phyloP scores from a whole-genome alignment of 2,888 invertebrate species.

The Ophioninae sp. region DNA sequence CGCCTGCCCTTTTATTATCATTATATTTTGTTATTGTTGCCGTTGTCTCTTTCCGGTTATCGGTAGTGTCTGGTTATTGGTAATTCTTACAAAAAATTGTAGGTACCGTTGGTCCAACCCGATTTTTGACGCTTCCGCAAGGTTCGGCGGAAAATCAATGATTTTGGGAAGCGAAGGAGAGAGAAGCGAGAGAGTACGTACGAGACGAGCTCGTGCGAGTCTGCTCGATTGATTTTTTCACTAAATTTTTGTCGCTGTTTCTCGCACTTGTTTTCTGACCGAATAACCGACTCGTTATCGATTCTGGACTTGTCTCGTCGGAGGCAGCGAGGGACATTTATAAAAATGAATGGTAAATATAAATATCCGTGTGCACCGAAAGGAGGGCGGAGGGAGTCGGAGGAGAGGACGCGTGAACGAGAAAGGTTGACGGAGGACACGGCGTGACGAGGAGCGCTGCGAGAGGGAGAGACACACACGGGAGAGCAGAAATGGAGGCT shows the following conservation, averaged over 20 bases:
- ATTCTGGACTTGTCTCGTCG: no score
- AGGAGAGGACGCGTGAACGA: constrained; percentile 46
- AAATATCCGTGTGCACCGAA: not conserved
- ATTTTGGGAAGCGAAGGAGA: no score
- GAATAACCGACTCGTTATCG: not conserved
- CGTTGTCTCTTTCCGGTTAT: no score
- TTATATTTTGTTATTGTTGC: not conserved
- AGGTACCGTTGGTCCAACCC: no score
- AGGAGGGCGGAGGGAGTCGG: constrained; percentile 54
- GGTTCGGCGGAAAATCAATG: no score
- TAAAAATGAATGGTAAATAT: not conserved
- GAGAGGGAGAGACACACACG: constrained; percentile 65
- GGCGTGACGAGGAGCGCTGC: constrained; percentile 43
- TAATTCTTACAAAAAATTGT: no score
- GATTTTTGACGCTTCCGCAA: no score
- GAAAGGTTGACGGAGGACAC: constrained; percentile 44
- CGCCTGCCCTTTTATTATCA: not conserved
- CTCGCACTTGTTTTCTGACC: no score
- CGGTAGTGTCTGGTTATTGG: no score
- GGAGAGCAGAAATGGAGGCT: constrained; percentile 67
- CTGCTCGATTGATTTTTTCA: not conserved
- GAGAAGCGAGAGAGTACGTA: no score
- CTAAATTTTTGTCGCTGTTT: not conserved
- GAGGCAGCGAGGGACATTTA: not conserved
- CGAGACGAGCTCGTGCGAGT: no score